These are phyloP conservation scores for Furcula furcula DNA, from an alignment of 2,888 invertebrate species.

Conservation along the genomic window DNA sequence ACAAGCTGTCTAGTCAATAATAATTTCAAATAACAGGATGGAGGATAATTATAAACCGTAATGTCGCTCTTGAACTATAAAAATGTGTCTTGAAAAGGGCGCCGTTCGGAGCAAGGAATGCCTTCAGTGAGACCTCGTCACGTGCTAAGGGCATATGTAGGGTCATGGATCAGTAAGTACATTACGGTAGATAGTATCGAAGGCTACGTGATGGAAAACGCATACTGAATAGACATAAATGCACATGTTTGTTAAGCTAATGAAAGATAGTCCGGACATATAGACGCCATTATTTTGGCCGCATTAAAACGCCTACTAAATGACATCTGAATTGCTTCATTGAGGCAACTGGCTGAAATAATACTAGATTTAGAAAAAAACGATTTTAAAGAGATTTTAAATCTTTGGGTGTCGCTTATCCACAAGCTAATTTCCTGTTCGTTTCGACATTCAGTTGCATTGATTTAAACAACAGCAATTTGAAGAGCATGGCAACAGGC, in stretches of 20 bases:
- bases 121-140: slow-evolving; percentile 60
- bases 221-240: slow-evolving; percentile 54
- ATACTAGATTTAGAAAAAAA: too few relatives aligned
- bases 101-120: slow-evolving; percentile 34
- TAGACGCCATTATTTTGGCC: too few relatives aligned
- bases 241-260: slow-evolving; percentile 35
- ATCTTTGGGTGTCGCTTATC: too few relatives aligned
- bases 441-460: too few relatives aligned
- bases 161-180: slow-evolving; percentile 56
- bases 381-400: too few relatives aligned
- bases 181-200: slow-evolving; percentile 49
- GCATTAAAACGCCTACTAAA: too few relatives aligned
- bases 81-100: slow-evolving; percentile 57
- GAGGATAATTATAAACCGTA: slow-evolving; percentile 50
- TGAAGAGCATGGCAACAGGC: too few relatives aligned
- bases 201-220: slow-evolving; percentile 54
- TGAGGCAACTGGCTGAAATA: too few relatives aligned
- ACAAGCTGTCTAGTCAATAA: slow-evolving; percentile 22
- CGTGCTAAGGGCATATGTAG: slow-evolving; percentile 68
- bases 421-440: too few relatives aligned
- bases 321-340: too few relatives aligned
- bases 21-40: slow-evolving; percentile 23
- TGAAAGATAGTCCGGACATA: too few relatives aligned
- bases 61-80: slow-evolving; percentile 60
- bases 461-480: too few relatives aligned